Percentiles rank a stretch among this genome's conserved stretches.
These are phyloP conservation scores for Chironomus riparius DNA, from an alignment of 2,888 invertebrate species.

Conservation along the genomic window DNA sequence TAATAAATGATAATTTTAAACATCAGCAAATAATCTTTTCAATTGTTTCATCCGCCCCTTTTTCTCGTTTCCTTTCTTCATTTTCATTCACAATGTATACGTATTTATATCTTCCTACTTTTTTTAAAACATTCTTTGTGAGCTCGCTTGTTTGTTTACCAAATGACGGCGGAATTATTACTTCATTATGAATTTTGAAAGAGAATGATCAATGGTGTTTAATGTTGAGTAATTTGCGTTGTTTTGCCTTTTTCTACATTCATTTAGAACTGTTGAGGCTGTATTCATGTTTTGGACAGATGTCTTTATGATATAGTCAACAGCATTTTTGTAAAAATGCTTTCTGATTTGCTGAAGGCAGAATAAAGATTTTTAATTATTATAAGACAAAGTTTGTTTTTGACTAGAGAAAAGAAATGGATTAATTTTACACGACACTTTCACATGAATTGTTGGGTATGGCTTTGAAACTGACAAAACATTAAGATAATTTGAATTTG, in stretches of 20 bases:
- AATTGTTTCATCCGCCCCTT: constrained; percentile 4
- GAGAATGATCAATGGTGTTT: constrained; percentile 4
- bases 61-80: neutral
- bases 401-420: too few species aligned
- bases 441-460: too few species aligned
- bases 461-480: too few species aligned
- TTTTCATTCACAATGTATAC: neutral
- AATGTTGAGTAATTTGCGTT: neutral
- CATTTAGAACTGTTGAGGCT: too few species aligned
- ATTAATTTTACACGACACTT: too few species aligned
- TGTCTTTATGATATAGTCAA: too few species aligned
- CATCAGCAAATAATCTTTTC: constrained; percentile 4
- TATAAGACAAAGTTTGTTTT: too few species aligned
- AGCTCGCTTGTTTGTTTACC: neutral
- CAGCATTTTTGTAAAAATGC: neutral
- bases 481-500: too few species aligned
- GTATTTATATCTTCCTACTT: neutral
- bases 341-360: too few species aligned
- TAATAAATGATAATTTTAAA: neutral
- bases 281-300: too few species aligned
- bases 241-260: neutral
- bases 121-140: neutral
- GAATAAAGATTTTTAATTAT: too few species aligned
- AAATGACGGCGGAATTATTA: constrained; percentile 9
- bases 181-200: constrained; percentile 7